phyloP scores from a whole-genome alignment of 2,888 invertebrate species.

The Sceliomorpha sp. region DNA sequence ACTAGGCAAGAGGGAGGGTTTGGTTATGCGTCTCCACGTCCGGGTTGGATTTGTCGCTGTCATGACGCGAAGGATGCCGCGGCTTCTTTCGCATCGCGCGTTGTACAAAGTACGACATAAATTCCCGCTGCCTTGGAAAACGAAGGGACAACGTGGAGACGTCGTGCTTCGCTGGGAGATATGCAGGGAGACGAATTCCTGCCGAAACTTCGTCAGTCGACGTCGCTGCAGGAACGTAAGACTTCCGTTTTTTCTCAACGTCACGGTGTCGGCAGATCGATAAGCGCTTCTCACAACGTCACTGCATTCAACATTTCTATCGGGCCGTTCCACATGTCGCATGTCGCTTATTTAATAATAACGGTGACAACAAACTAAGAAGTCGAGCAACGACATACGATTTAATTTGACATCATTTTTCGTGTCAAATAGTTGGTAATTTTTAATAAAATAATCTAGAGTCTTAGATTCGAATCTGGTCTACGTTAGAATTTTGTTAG shows the following conservation, averaged over 20 bases:
- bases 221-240: conserved; percentile 14
- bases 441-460: too few species aligned
- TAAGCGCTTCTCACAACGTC: conserved; percentile 17
- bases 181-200: conserved; percentile 34
- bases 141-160: conserved; percentile 19
- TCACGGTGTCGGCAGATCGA: conserved; percentile 30
- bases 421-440: too few species aligned
- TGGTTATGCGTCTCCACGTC: conserved; percentile 77
- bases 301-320: conserved; percentile 31
- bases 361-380: too few species aligned
- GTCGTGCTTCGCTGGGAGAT: conserved; percentile 22
- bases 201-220: conserved; percentile 43
- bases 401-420: too few species aligned
- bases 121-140: conserved; percentile 18
- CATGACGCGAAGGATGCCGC: conserved; percentile 54
- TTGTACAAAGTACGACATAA: conserved; percentile 49
- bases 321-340: conserved; percentile 15
- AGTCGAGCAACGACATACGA: too few species aligned
- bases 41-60: conserved; percentile 77
- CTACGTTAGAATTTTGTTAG: too few species aligned
- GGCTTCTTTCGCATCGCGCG: conserved; percentile 21
- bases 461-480: too few species aligned
- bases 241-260: conserved; percentile 37
- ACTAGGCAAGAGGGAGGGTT: conserved; percentile 45
- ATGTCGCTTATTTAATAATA: background rate